A percentile compares a stretch with the other conserved stretches of the same genome.
phyloP scores from a whole-genome alignment of 2,888 invertebrate genomes.

The Boloria selene region DNA sequence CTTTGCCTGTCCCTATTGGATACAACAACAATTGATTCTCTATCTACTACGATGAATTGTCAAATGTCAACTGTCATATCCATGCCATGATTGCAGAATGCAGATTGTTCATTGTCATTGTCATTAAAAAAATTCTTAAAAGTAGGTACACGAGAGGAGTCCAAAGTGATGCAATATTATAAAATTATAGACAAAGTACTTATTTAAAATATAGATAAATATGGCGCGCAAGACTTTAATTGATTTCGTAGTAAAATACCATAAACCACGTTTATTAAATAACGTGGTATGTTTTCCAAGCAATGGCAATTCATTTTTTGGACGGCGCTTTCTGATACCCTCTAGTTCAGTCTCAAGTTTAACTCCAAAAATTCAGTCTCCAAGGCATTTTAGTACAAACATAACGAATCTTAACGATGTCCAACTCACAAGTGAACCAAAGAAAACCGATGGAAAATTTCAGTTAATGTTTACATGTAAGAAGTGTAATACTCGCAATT shows the following conservation, averaged over 20 bases:
- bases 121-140: not conserved
- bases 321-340: constrained; percentile 60
- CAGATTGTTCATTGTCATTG: no score
- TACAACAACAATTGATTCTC: no score
- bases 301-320: constrained; percentile 72
- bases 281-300: constrained; percentile 74
- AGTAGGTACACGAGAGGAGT: not conserved
- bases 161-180: constrained; percentile 43
- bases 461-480: constrained; percentile 94
- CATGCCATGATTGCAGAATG: no score
- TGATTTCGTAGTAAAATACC: constrained; percentile 74
- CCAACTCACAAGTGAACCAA: constrained; percentile 49
- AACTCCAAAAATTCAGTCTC: constrained; percentile 61
- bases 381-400: constrained; percentile 62
- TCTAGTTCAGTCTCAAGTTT: constrained; percentile 52
- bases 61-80: no score
- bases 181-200: not conserved
- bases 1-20: no score
- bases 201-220: constrained; percentile 24
- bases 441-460: constrained; percentile 79
- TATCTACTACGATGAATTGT: no score
- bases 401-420: constrained; percentile 54
- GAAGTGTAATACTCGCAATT: constrained; percentile 89
- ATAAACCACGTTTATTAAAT: constrained; percentile 69
- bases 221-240: constrained; percentile 74